phyloP scores from a whole-genome alignment of 30 jellyfish, hydroid and myxozoan genomes.

The Pelagia noctiluca region DNA sequence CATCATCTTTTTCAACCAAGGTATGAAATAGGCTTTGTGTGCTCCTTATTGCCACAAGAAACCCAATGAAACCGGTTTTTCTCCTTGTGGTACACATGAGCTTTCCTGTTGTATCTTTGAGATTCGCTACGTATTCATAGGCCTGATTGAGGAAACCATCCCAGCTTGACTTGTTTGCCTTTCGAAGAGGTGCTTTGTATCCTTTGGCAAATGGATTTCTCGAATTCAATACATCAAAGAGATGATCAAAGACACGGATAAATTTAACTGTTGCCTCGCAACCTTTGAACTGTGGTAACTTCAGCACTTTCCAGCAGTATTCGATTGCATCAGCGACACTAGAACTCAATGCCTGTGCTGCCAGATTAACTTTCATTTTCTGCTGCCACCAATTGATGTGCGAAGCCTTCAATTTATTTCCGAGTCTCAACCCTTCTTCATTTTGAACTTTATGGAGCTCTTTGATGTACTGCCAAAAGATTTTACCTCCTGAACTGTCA shows the following conservation, averaged over 20 bases:
- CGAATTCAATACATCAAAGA: constrained; percentile 64
- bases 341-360: too few relatives aligned
- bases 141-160: too few relatives aligned
- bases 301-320: constrained; percentile 40
- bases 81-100: constrained; percentile 26
- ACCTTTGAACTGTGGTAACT: constrained; percentile 65
- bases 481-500: neutral
- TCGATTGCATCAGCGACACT: too few relatives aligned
- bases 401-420: too few relatives aligned
- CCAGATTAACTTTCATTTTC: too few relatives aligned
- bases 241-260: constrained; percentile 48
- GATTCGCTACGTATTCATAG: too few relatives aligned
- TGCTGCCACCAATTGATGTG: too few relatives aligned
- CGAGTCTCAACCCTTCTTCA: constrained; percentile 54
- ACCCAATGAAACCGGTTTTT: constrained; percentile 56
- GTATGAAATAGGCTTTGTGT: constrained; percentile 18
- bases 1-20: constrained; percentile 18
- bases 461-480: constrained; percentile 35
- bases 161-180: too few relatives aligned
- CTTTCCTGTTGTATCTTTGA: constrained; percentile 17
- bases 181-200: constrained; percentile 68
- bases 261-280: constrained; percentile 57
- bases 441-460: constrained; percentile 22
- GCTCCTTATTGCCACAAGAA: constrained; percentile 35
- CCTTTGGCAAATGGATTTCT: constrained; percentile 77